A percentile compares a stretch with the other conserved stretches of the same genome.
Conservation (phyloP, 2,797 vertebrate species). For the Fistularia commersonii region DNA sequence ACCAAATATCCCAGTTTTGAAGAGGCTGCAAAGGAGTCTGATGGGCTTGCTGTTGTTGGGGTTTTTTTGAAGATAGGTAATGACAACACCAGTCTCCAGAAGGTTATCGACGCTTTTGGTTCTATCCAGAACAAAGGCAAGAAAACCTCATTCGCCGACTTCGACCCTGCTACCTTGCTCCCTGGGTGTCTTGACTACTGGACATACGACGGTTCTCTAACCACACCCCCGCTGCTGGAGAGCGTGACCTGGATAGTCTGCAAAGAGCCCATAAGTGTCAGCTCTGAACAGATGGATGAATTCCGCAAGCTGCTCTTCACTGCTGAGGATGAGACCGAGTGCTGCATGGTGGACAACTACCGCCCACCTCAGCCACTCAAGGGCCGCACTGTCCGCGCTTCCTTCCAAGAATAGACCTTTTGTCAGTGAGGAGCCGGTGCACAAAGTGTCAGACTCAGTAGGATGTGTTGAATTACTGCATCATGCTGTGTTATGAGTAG, state of each 20-base stretch:
- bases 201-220: constrained; percentile 94
- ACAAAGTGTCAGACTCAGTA: too few species aligned
- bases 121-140: constrained; percentile 85
- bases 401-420: constrained; percentile 60
- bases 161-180: constrained; percentile 83
- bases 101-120: constrained; percentile 80
- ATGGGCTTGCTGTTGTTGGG: constrained; percentile 91
- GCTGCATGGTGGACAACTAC: constrained; percentile 88
- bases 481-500: too few species aligned
- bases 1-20: constrained; percentile 86
- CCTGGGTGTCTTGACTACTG: constrained; percentile 87
- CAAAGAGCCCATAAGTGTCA: constrained; percentile 85
- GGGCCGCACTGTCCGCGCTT: constrained; percentile 83
- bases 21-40: constrained; percentile 80
- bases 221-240: constrained; percentile 92
- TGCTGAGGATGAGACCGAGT: constrained; percentile 71
- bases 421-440: too few species aligned
- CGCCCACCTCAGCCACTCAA: constrained; percentile 91
- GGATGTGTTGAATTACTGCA: too few species aligned
- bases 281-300: constrained; percentile 85
- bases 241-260: constrained; percentile 95
- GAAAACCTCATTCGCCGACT: constrained; percentile 81
- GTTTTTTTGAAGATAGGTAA: constrained; percentile 88
- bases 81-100: constrained; percentile 81
- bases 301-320: constrained; percentile 87